Percentiles rank a stretch among this genome's conserved stretches.
phyloP scores from a whole-genome alignment of 2,113 vertebrate genomes.

The Phainopepla nitens region DNA sequence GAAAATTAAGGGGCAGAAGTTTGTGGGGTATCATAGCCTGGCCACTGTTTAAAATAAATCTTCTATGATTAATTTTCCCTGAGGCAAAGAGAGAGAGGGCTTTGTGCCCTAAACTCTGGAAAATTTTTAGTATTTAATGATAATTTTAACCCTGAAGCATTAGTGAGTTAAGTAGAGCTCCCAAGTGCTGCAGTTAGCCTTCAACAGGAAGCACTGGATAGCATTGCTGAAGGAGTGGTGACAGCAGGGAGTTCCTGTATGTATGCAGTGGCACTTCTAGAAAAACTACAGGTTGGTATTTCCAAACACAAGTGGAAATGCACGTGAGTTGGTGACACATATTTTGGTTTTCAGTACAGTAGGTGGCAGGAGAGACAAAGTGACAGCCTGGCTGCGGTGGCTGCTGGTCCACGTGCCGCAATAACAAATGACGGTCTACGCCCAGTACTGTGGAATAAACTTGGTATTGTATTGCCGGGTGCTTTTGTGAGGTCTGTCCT shows the following conservation, averaged over 20 bases:
- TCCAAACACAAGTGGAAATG: neutral
- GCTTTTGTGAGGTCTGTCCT: neutral
- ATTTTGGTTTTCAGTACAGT: conserved; percentile 27
- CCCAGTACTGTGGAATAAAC: neutral
- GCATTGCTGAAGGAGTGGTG: neutral
- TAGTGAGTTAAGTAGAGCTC: neutral
- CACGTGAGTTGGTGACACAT: neutral
- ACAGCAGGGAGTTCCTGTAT: neutral
- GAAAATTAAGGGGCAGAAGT: neutral
- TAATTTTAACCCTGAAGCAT: neutral
- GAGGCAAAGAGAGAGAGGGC: neutral
- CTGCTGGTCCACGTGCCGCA: neutral
- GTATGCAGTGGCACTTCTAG: neutral
- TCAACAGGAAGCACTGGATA: neutral
- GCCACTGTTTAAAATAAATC: neutral
- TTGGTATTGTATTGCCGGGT: neutral
- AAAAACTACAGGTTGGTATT: neutral
- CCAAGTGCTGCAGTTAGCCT: neutral
- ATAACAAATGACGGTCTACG: neutral
- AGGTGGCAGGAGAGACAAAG: neutral
- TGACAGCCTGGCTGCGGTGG: neutral
- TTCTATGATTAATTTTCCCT: neutral
- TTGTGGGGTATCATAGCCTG: neutral
- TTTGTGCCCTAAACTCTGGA: neutral
- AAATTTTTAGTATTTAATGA: neutral